phyloP scores from a whole-genome alignment of 2,888 invertebrate species.

The Atrina japonica region DNA sequence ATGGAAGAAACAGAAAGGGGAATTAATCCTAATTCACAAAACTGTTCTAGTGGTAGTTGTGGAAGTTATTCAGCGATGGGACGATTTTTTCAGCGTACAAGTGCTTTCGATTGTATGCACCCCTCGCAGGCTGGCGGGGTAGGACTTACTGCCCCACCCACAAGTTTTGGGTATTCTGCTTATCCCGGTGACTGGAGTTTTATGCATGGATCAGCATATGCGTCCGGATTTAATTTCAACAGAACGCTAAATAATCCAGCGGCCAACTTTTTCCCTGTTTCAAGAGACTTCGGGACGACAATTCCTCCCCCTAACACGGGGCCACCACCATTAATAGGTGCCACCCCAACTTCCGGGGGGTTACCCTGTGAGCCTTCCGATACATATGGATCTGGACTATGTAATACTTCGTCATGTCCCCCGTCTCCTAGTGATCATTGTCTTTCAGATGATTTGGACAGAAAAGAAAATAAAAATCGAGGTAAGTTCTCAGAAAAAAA shows the following conservation, averaged over 20 bases:
- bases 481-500: slow-evolving; percentile 15
- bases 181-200: slow-evolving; percentile 43
- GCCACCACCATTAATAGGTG: slow-evolving; percentile 39
- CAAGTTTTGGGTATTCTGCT: slow-evolving; percentile 45
- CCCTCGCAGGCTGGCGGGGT: slow-evolving; percentile 52
- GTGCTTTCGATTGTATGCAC: slow-evolving; percentile 70
- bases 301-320: slow-evolving; percentile 33
- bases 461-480: slow-evolving; percentile 52
- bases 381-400: slow-evolving; percentile 34
- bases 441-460: slow-evolving; percentile 49
- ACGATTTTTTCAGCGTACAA: slow-evolving; percentile 64
- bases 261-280: slow-evolving; percentile 39
- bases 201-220: slow-evolving; percentile 40
- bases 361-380: slow-evolving; percentile 42
- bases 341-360: slow-evolving; percentile 39
- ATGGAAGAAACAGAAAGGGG: slow-evolving; percentile 49
- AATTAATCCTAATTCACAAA: slow-evolving; percentile 43
- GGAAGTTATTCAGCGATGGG: slow-evolving; percentile 53
- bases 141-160: slow-evolving; percentile 55
- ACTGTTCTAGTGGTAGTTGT: slow-evolving; percentile 33
- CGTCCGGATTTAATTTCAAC: slow-evolving; percentile 45
- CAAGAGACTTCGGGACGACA: slow-evolving; percentile 35
- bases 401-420: slow-evolving; percentile 38
- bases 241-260: slow-evolving; percentile 39
- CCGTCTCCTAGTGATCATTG: slow-evolving; percentile 42